Evolutionary conservation across 2,797 vertebrate species (phyloP).

Genomic region (Siniperca undulata): DNA sequence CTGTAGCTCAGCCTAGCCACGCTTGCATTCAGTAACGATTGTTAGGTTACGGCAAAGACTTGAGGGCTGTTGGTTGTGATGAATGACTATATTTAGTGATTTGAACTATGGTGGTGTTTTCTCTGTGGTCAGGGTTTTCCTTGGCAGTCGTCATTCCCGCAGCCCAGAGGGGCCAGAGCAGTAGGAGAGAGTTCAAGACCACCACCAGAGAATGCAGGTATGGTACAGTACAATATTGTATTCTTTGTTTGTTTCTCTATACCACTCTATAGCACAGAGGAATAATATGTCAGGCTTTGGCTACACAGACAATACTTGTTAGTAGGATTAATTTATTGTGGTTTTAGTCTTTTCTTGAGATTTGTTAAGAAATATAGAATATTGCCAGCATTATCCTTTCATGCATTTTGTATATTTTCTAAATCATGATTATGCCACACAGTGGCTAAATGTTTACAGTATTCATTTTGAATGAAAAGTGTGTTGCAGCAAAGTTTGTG

Average conservation of each 20-base stretch:
- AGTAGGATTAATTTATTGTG: background rate
- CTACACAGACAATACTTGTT: background rate
- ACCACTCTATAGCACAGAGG: too few relatives aligned
- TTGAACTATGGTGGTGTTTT: slow-evolving; percentile 16
- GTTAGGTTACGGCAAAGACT: slow-evolving; percentile 41
- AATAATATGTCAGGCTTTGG: background rate
- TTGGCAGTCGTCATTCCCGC: slow-evolving; percentile 91
- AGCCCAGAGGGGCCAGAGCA: slow-evolving; percentile 86
- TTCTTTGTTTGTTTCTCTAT: too few relatives aligned
- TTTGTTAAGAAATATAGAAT: background rate
- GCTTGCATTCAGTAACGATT: slow-evolving; percentile 45
- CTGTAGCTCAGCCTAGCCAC: slow-evolving; percentile 31
- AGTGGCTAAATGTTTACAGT: background rate
- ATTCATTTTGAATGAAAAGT: background rate
- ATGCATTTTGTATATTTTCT: background rate
- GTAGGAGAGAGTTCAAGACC: slow-evolving; percentile 88
- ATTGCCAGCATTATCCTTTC: background rate
- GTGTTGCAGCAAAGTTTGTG: background rate
- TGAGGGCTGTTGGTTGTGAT: slow-evolving; percentile 39
- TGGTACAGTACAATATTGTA: slow-evolving; percentile 3
- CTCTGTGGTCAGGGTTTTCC: slow-evolving; percentile 86
- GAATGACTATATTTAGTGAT: background rate
- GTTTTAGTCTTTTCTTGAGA: background rate
- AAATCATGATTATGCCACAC: background rate
- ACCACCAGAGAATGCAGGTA: slow-evolving; percentile 91